Evolutionary conservation across 2,113 vertebrate genomes (phyloP).

Genomic region (Myotis davidii): DNA sequence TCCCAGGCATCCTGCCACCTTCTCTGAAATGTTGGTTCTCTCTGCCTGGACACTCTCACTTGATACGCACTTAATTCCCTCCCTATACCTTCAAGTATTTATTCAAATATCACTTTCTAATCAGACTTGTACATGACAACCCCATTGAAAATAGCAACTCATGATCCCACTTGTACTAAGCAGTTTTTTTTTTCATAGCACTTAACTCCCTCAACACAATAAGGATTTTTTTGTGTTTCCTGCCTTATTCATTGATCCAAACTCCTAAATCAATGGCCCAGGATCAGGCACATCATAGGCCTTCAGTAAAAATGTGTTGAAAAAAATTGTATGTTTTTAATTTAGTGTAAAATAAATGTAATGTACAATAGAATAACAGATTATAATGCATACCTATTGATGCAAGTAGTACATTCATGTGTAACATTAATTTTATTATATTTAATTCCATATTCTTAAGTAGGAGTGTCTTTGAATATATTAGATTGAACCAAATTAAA

Average conservation of each 20-base stretch:
- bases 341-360: neutral
- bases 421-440: constrained; percentile 8
- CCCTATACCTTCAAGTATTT: neutral
- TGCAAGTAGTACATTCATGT: neutral
- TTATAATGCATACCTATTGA: neutral
- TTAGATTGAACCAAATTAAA: constrained; percentile 6
- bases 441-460: constrained; percentile 37
- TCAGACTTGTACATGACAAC: neutral
- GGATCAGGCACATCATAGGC: neutral
- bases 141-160: neutral
- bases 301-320: neutral
- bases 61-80: neutral
- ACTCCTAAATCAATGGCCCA: neutral
- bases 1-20: neutral
- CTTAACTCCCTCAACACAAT: neutral
- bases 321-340: neutral
- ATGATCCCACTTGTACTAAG: neutral
- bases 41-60: neutral
- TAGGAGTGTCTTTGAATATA: neutral
- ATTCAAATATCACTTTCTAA: neutral
- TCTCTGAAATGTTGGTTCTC: constrained; percentile 1
- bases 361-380: neutral
- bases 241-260: neutral
- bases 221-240: neutral
- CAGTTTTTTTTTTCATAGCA: neutral